These are phyloP conservation scores for Chromoteleia sp. DNA, from an alignment of 2,888 invertebrate genomes.

Conservation along the genomic window DNA sequence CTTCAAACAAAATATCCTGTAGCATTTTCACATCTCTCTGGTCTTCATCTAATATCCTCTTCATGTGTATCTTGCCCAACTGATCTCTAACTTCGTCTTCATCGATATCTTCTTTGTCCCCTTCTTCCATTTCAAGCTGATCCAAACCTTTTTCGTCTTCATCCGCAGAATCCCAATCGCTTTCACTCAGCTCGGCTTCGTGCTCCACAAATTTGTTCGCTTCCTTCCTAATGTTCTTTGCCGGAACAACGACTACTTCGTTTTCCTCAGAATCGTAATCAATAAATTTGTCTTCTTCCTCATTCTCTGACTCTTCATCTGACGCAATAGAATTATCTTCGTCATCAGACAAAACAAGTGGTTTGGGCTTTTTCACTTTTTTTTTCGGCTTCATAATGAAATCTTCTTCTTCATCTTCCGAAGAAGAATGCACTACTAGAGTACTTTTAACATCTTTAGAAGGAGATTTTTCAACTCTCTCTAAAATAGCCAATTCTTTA, in stretches of 20 bases:
- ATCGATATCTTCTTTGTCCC: constrained; percentile 93
- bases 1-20: constrained; percentile 94
- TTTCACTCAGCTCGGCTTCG: constrained; percentile 96
- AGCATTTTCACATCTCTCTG: constrained; percentile 92
- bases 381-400: constrained; percentile 48
- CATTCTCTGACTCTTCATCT: constrained; percentile 75
- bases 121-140: constrained; percentile 92
- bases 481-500: background rate
- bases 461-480: background rate
- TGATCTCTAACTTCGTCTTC: constrained; percentile 91
- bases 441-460: constrained; percentile 80
- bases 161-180: constrained; percentile 95
- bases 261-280: constrained; percentile 95
- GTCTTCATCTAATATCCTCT: constrained; percentile 94
- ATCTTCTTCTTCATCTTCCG: constrained; percentile 82
- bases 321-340: constrained; percentile 73
- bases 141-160: constrained; percentile 94
- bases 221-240: constrained; percentile 84
- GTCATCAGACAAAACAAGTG: constrained; percentile 80
- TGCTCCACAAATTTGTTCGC: constrained; percentile 92
- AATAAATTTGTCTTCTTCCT: constrained; percentile 85
- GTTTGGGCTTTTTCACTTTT: constrained; percentile 68
- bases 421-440: constrained; percentile 75
- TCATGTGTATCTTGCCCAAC: constrained; percentile 94
- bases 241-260: constrained; percentile 86